Conservation (phyloP, 2,113 vertebrate genomes). For the Electrona antarctica region DNA sequence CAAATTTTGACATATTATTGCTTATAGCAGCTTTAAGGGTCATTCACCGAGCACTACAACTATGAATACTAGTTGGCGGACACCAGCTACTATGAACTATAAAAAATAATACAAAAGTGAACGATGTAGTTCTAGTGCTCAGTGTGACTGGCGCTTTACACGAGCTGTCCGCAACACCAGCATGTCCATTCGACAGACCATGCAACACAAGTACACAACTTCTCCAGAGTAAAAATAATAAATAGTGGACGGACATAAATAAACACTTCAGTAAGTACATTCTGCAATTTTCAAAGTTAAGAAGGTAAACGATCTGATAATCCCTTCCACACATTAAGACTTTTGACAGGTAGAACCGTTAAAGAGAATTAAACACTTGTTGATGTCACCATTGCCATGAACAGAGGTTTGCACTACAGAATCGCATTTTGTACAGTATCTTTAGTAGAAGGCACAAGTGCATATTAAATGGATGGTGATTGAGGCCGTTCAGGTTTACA, state of each 20-base stretch:
- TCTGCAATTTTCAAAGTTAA: slow-evolving; percentile 13
- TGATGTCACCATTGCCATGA: slow-evolving; percentile 1
- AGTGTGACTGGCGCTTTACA: neutral
- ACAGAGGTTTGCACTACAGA: neutral
- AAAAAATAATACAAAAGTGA: neutral
- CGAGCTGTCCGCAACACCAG: neutral
- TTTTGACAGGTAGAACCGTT: slow-evolving; percentile 6
- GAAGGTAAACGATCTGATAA: slow-evolving; percentile 47
- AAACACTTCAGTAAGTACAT: slow-evolving; percentile 51
- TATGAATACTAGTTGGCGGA: no score
- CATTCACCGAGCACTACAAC: no score
- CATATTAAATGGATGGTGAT: neutral
- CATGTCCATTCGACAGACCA: neutral
- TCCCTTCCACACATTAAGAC: neutral
- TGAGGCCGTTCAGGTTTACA: neutral
- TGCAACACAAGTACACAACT: neutral
- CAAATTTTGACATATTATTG: no score
- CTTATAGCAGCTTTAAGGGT: neutral
- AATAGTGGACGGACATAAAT: slow-evolving; percentile 62
- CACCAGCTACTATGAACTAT: neutral
- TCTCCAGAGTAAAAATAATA: slow-evolving; percentile 53
- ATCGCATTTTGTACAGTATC: neutral
- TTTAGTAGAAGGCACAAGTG: neutral
- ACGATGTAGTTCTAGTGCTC: no score
- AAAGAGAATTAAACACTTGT: neutral